These are phyloP conservation scores for Scaptodrosophila lebanonensis DNA, from an alignment of 1,140 invertebrate genomes.

Conservation along the genomic window DNA sequence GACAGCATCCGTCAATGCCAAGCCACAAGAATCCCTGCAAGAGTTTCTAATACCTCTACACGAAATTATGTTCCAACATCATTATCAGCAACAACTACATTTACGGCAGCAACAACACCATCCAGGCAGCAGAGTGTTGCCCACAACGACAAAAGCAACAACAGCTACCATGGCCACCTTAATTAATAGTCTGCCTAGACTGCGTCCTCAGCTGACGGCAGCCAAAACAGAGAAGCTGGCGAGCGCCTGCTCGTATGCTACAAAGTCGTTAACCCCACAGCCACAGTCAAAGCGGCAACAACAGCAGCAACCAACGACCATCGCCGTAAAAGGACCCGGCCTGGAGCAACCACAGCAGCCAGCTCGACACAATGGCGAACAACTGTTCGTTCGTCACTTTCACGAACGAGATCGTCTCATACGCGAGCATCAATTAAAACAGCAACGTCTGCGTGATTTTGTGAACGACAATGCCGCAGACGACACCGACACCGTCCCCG, in stretches of 20 bases:
- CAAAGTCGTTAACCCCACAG: constrained; percentile 61
- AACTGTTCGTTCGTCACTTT: constrained; percentile 69
- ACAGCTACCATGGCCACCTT: constrained; percentile 57
- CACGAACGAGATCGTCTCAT: constrained; percentile 76
- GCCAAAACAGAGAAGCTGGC: constrained; percentile 38
- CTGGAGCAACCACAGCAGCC: constrained; percentile 12
- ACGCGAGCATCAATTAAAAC: constrained; percentile 73
- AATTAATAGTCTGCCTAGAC: constrained; percentile 64
- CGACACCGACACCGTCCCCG: constrained; percentile 23
- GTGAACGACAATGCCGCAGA: constrained; percentile 19
- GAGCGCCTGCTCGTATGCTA: constrained; percentile 8
- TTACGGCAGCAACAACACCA: constrained; percentile 27
- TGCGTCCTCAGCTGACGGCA: constrained; percentile 21
- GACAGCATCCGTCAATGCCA: constrained; percentile 47
- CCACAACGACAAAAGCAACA: constrained; percentile 7
- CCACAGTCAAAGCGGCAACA: constrained; percentile 32
- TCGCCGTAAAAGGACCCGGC: too few species aligned
- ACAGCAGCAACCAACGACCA: constrained; percentile 29
- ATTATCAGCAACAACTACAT: constrained; percentile 44
- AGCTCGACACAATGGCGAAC: constrained; percentile 48
- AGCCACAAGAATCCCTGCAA: constrained; percentile 61
- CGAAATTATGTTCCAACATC: constrained; percentile 66
- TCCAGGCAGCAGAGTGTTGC: constrained; percentile 10
- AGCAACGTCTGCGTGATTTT: constrained; percentile 57
- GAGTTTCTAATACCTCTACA: constrained; percentile 67